Conservation (phyloP, 2,888 invertebrate species). For the Zygogramma bicolorata region DNA sequence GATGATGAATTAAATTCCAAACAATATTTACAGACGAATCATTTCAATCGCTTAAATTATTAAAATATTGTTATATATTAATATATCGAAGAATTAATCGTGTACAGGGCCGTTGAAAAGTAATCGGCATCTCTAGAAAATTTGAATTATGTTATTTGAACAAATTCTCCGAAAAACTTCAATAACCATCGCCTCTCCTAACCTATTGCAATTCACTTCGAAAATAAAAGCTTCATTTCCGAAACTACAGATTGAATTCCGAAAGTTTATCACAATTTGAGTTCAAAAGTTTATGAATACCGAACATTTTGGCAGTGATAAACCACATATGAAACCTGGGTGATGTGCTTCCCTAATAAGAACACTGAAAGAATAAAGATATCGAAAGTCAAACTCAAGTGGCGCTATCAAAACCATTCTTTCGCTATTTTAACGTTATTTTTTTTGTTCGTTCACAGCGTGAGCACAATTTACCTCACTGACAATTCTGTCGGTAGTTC, state of each 20-base stretch:
- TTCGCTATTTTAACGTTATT: neutral
- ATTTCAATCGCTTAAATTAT: conserved; percentile 47
- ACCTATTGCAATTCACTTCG: conserved; percentile 56
- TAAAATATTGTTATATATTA: conserved; percentile 51
- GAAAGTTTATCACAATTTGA: conserved; percentile 60
- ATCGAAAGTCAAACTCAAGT: neutral
- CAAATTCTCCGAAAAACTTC: neutral
- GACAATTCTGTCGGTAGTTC: neutral
- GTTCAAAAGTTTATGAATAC: conserved; percentile 34
- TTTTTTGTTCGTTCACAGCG: neutral
- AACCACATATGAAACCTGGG: conserved; percentile 44
- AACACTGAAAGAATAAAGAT: neutral
- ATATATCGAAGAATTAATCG: conserved; percentile 55
- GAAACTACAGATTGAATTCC: neutral
- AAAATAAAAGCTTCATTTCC: conserved; percentile 42
- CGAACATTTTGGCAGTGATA: conserved; percentile 55
- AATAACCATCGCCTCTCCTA: neutral
- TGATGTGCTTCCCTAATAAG: neutral
- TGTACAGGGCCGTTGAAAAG: conserved; percentile 23
- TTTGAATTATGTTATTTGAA: neutral
- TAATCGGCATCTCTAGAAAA: neutral
- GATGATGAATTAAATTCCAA: conserved; percentile 53
- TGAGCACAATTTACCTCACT: neutral
- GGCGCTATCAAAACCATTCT: neutral
- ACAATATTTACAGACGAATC: conserved; percentile 62